These are phyloP conservation scores for Geopemphigus sp. DNA, from an alignment of 1,140 invertebrate species.

Conservation along the genomic window DNA sequence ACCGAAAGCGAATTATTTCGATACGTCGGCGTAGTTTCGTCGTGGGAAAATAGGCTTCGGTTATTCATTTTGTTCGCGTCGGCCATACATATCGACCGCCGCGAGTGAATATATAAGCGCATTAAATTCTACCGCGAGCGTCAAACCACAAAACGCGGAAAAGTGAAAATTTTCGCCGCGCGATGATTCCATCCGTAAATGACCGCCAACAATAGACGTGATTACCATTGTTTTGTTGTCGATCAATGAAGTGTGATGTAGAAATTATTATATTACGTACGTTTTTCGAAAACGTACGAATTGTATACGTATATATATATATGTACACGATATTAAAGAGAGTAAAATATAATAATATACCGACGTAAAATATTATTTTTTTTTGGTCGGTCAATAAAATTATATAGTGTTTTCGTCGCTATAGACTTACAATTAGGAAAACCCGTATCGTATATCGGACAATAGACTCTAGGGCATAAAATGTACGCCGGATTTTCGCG, in stretches of 20 bases:
- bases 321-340: too few relatives aligned
- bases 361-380: not conserved
- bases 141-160: slow-evolving; percentile 12
- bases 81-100: not conserved
- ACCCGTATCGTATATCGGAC: too few relatives aligned
- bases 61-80: too few relatives aligned
- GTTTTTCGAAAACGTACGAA: slow-evolving; percentile 2
- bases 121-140: not conserved
- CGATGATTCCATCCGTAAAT: not conserved
- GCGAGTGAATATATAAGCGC: not conserved
- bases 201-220: slow-evolving; percentile 28
- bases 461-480: too few relatives aligned
- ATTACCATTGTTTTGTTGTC: slow-evolving; percentile 18
- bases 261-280: slow-evolving; percentile 14
- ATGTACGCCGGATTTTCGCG: too few relatives aligned
- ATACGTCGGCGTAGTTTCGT: too few relatives aligned
- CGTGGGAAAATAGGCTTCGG: too few relatives aligned
- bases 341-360: too few relatives aligned
- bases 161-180: slow-evolving; percentile 25
- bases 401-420: not conserved
- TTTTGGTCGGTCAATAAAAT: not conserved
- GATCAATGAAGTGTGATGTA: slow-evolving; percentile 41
- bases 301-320: not conserved
- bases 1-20: too few relatives aligned
- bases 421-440: not conserved